Percentiles rank a stretch among this genome's conserved stretches.
phyloP scores from a whole-genome alignment of 2,888 invertebrate species.

The Patella depressa region DNA sequence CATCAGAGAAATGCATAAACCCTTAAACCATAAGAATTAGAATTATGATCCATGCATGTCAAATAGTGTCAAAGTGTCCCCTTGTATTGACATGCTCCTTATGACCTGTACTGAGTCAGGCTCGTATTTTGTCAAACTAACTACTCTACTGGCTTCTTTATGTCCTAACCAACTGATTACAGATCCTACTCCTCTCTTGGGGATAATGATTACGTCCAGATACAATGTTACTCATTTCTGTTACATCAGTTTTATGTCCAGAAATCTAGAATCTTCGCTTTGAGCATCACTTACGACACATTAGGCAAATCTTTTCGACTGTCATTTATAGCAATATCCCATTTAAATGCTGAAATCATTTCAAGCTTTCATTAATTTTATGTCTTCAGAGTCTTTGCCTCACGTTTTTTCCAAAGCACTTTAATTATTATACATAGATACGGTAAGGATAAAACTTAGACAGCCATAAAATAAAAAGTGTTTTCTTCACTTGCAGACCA shows the following conservation, averaged over 20 bases:
- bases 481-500: too few relatives aligned
- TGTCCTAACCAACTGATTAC: neutral
- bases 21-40: too few relatives aligned
- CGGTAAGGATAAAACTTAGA: neutral
- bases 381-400: neutral
- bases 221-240: neutral
- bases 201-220: neutral
- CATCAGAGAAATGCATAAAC: too few relatives aligned
- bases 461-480: too few relatives aligned
- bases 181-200: neutral
- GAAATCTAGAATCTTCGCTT: neutral
- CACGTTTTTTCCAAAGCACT: neutral
- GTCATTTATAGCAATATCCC: neutral
- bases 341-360: slow-evolving; percentile 5
- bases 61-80: neutral
- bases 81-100: neutral
- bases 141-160: neutral
- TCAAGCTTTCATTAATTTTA: slow-evolving; percentile 8
- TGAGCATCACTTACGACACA: neutral
- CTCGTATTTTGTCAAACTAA: slow-evolving; percentile 5
- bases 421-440: neutral
- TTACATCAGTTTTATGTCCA: slow-evolving; percentile 10
- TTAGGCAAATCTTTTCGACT: slow-evolving; percentile 1
- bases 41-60: too few relatives aligned
- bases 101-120: slow-evolving; percentile 2